Percentiles rank a stretch among this genome's conserved stretches.
Evolutionary conservation across 2,888 invertebrate genomes (phyloP).

Genomic region (Prostheceraeus crozeri): DNA sequence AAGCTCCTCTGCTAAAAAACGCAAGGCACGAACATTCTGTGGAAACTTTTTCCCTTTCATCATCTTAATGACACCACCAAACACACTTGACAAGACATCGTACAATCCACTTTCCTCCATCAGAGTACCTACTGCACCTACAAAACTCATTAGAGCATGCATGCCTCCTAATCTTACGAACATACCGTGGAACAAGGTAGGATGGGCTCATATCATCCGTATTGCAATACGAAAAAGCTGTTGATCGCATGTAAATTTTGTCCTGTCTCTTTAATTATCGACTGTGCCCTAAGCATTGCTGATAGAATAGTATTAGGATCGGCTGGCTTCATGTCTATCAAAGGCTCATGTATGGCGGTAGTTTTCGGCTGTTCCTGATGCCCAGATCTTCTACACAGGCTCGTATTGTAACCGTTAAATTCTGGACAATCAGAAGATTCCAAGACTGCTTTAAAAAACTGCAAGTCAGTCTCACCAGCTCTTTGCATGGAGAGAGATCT

Average conservation of each 20-base stretch:
- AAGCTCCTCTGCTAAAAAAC: slow-evolving; percentile 41
- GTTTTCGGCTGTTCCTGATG: slow-evolving; percentile 35
- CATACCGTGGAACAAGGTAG: slow-evolving; percentile 28
- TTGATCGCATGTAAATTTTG: slow-evolving; percentile 42
- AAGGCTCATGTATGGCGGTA: slow-evolving; percentile 37
- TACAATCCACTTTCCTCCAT: slow-evolving; percentile 42
- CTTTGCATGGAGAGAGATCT: slow-evolving; percentile 7
- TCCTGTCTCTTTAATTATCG: slow-evolving; percentile 34
- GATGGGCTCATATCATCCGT: slow-evolving; percentile 41
- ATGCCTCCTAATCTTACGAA: slow-evolving; percentile 33
- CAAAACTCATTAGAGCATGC: slow-evolving; percentile 35
- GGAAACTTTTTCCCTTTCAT: slow-evolving; percentile 43
- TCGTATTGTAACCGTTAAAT: slow-evolving; percentile 41
- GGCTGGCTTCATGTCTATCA: slow-evolving; percentile 40
- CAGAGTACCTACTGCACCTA: slow-evolving; percentile 35
- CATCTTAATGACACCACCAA: slow-evolving; percentile 43
- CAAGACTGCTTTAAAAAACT: slow-evolving; percentile 36
- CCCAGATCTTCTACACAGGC: slow-evolving; percentile 36
- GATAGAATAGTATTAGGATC: slow-evolving; percentile 40
- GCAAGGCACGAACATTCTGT: slow-evolving; percentile 40
- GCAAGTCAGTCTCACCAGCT: slow-evolving; percentile 19
- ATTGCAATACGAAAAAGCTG: slow-evolving; percentile 42
- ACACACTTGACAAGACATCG: slow-evolving; percentile 40
- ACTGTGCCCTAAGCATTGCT: slow-evolving; percentile 38
- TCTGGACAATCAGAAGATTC: slow-evolving; percentile 26